Conservation (phyloP, 1,140 invertebrate species). For the Temnothorax curvispinosus region DNA sequence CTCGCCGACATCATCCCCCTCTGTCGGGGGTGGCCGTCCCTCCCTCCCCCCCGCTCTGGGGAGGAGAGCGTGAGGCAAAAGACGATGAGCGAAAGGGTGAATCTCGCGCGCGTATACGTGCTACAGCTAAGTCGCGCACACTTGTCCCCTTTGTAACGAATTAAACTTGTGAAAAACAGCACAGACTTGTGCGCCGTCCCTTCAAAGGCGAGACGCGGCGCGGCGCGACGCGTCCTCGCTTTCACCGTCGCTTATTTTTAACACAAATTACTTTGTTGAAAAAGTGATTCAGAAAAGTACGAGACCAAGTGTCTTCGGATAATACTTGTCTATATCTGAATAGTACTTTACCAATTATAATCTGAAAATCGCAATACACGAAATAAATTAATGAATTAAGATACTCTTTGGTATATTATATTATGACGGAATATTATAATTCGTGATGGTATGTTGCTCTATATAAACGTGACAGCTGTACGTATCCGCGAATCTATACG, state of each 20-base stretch:
- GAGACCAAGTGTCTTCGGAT: conserved; percentile 23
- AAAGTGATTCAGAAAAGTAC: conserved; percentile 23
- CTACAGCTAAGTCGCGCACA: conserved; percentile 74
- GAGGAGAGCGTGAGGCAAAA: conserved; percentile 41
- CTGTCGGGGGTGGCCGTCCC: background rate
- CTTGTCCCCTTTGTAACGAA: conserved; percentile 69
- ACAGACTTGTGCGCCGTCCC: conserved; percentile 45
- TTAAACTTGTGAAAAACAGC: conserved; percentile 71
- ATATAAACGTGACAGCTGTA: background rate
- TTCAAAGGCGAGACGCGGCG: conserved; percentile 39
- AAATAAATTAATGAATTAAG: conserved; percentile 5
- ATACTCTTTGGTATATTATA: background rate
- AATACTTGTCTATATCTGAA: background rate
- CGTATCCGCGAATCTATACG: background rate
- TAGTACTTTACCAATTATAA: background rate
- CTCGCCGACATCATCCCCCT: conserved; percentile 67
- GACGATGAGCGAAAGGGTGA: conserved; percentile 43
- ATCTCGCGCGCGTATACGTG: conserved; percentile 64
- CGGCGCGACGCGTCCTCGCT: conserved; percentile 54
- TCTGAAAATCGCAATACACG: background rate
- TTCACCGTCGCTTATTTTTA: conserved; percentile 46
- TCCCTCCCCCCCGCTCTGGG: background rate
- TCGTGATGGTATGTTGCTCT: background rate
- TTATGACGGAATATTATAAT: background rate
- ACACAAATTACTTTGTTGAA: conserved; percentile 24